A percentile compares a stretch with the other conserved stretches of the same genome.
phyloP scores from a whole-genome alignment of 2,888 invertebrate genomes.

The Ophion ellenae region DNA sequence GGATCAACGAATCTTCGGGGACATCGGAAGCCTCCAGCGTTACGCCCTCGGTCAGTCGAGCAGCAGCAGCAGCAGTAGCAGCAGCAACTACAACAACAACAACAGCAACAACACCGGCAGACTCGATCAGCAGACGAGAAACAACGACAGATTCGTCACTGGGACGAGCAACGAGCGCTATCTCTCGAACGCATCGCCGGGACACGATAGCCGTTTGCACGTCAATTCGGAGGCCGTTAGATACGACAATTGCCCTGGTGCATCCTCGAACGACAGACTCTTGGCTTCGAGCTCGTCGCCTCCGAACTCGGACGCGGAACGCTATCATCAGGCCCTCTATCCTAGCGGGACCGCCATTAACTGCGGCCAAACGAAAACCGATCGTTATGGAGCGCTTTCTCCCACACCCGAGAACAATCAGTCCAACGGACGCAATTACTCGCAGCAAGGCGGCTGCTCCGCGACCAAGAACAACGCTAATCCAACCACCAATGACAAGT shows the following conservation, averaged over 20 bases:
- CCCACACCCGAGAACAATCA: constrained; percentile 73
- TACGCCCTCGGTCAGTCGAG: constrained; percentile 62
- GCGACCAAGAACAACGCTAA: constrained; percentile 64
- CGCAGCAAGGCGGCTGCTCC: constrained; percentile 65
- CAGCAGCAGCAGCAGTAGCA: constrained; percentile 63
- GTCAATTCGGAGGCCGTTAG: constrained; percentile 61
- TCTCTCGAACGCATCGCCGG: constrained; percentile 74
- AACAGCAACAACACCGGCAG: constrained; percentile 21
- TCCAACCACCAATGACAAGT: constrained; percentile 75
- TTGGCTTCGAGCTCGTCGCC: constrained; percentile 78
- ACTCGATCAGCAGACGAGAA: constrained; percentile 75
- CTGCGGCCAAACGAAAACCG: constrained; percentile 73
- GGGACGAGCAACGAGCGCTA: constrained; percentile 75
- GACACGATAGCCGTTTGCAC: constrained; percentile 70
- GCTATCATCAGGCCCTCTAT: constrained; percentile 69
- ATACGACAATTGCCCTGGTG: constrained; percentile 61
- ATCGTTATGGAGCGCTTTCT: constrained; percentile 74
- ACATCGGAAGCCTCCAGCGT: constrained; percentile 76
- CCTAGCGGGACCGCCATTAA: constrained; percentile 56
- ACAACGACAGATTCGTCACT: constrained; percentile 74
- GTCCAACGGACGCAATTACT: constrained; percentile 50
- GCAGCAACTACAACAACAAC: constrained; percentile 58
- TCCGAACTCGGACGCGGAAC: constrained; percentile 77
- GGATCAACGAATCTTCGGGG: constrained; percentile 77
- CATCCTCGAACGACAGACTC: constrained; percentile 79